Evolutionary conservation across 2,888 invertebrate genomes (phyloP), one percentile per base, ranked within the genome.

Genomic region (Phyto melanocephala): DNA sequence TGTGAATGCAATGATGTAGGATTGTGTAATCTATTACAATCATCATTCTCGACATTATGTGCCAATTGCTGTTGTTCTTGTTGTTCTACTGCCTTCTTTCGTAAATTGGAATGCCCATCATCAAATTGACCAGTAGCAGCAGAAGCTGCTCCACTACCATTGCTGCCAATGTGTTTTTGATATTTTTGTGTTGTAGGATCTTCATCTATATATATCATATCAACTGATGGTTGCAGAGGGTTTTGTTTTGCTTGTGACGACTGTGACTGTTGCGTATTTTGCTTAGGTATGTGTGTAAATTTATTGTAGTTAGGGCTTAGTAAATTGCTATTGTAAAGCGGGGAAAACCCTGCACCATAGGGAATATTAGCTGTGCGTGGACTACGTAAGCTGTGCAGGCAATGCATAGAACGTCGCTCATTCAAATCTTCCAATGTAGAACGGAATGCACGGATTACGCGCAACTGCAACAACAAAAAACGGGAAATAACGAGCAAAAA

Each of bases 381-480:
- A 93, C 95, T 95, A 93, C 96, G 96, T 93, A 96, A 95, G 92
- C 96, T 97, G 92, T 97, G 97, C 92, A 97, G 95, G 94, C 98
- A 98, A 95, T 98, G 98, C 92, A 98, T 95, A 92, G 98, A 98
- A 92, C 99, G 97, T 90, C 98, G 96, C 93, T 99, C 99, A 93
- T 98, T 99, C 94, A 99, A 94, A 94, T 99, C 99, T 95, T 99
- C 99, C 94, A 99, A 94, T 92, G 96, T 98, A 91, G 98, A 98
- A 94, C 97, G 98, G 97, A 99, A 99, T 92, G 99, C 99, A 94
- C 98, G 97, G 94, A 99, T 98, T 93, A 99, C 99, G 93, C 99
- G 97, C 94, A 99, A 96, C 99, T 99, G 98, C 94, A 96, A 97
- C 88, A 90, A 88, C 89, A 85, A 88, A 90, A 90, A 88, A 88